Evolutionary conservation across 2,113 vertebrate genomes (phyloP).

Genomic region (Ginglymostoma cirratum): DNA sequence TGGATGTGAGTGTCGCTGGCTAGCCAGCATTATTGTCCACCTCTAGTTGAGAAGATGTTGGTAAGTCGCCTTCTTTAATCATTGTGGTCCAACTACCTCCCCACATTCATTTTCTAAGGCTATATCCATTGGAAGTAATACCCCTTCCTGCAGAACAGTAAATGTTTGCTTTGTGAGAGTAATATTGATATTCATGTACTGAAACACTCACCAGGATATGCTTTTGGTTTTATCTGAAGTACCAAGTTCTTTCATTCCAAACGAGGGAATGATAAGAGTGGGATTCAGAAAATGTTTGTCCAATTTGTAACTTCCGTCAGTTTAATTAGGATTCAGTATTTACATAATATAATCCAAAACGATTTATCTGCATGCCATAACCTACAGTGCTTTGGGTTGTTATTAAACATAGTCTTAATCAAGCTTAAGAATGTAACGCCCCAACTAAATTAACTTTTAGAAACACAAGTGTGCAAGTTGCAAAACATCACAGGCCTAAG

Average conservation of each 20-base stretch:
- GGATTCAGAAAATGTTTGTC: neutral
- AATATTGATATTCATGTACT: neutral
- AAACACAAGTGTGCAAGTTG: neutral
- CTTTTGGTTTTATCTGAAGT: neutral
- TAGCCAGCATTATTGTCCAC: no score
- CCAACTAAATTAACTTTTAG: slow-evolving; percentile 6
- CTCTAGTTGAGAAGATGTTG: no score
- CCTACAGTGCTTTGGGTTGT: neutral
- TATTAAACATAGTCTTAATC: neutral
- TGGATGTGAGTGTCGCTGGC: no score
- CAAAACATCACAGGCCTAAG: neutral
- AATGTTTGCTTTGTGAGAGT: neutral
- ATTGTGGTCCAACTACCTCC: no score
- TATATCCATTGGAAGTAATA: no score
- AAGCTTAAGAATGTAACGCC: neutral
- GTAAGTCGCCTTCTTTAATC: no score
- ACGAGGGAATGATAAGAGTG: neutral
- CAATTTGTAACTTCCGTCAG: neutral
- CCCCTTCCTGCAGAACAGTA: neutral
- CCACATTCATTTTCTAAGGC: no score
- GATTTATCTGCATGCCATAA: neutral
- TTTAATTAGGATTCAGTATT: slow-evolving; percentile 17
- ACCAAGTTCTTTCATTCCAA: neutral
- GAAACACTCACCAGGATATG: neutral
- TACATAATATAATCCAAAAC: slow-evolving; percentile 23